Evolutionary conservation across 1,140 invertebrate species (phyloP).

Genomic region (Drosophila carrolli): DNA sequence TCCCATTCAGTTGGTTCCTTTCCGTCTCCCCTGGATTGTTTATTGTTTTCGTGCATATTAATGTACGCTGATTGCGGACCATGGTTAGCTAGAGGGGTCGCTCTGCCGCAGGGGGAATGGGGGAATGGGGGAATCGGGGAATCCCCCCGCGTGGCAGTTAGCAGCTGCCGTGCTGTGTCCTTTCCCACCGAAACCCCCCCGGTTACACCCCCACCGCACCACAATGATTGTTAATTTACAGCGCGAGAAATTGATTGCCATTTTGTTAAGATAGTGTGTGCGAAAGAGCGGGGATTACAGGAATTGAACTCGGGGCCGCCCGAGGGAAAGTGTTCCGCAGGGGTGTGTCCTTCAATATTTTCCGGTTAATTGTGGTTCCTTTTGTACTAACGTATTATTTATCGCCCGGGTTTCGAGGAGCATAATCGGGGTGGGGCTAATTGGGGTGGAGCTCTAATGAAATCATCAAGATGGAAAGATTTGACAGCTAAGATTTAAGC

Average conservation of each 20-base stretch:
- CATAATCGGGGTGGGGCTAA: conserved; percentile 18
- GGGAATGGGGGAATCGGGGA: neutral
- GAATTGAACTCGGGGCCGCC: neutral
- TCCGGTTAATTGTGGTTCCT: conserved; percentile 66
- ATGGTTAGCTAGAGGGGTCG: conserved; percentile 21
- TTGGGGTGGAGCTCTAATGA: conserved; percentile 26
- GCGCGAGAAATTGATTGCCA: conserved; percentile 80
- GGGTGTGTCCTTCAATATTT: conserved; percentile 50
- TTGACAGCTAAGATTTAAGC: conserved; percentile 2
- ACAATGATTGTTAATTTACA: conserved; percentile 76
- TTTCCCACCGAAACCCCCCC: conserved; percentile 1
- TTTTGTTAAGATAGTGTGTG: conserved; percentile 53
- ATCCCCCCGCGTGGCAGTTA: conserved; percentile 58
- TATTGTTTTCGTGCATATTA: conserved; percentile 84
- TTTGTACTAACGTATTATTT: conserved; percentile 49
- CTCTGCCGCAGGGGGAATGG: conserved; percentile 3
- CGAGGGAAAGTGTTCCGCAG: conserved; percentile 35
- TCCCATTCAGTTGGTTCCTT: conserved; percentile 7
- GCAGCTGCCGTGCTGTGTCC: conserved; percentile 68
- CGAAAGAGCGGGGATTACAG: neutral
- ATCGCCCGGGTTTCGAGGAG: neutral
- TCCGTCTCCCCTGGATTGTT: conserved; percentile 56
- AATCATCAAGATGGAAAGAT: conserved; percentile 34
- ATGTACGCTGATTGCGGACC: conserved; percentile 80
- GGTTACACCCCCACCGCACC: conserved; percentile 1